Conservation (phyloP, 2,797 vertebrate species). For the Poecilia picta region DNA sequence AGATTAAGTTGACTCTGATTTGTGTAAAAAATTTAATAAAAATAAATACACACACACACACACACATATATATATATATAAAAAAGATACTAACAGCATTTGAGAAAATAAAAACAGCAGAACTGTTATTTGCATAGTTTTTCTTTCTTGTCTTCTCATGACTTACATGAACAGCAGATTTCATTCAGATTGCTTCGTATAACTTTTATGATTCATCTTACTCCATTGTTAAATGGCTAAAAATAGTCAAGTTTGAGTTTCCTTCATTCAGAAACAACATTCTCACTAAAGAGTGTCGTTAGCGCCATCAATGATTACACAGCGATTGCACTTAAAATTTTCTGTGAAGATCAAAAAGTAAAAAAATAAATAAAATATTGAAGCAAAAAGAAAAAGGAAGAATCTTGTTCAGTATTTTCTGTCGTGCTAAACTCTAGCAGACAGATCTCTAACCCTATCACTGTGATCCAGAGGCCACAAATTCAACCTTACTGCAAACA, state of each 20-base stretch:
- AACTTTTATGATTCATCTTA: background rate
- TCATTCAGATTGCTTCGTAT: background rate
- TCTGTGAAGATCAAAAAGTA: background rate
- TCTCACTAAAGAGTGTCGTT: background rate
- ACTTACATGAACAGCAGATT: background rate
- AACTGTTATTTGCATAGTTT: background rate
- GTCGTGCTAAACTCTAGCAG: conserved; percentile 16
- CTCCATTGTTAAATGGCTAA: background rate
- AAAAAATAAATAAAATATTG: background rate
- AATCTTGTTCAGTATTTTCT: background rate
- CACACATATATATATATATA: no score
- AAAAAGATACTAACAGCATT: background rate
- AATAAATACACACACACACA: no score
- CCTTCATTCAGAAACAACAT: background rate
- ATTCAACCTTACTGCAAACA: conserved; percentile 60
- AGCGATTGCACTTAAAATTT: background rate
- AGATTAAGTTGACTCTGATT: background rate
- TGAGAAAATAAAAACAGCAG: background rate
- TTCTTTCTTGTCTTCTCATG: background rate
- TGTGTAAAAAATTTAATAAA: background rate
- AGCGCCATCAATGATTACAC: background rate
- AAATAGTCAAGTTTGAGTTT: background rate
- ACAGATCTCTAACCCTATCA: conserved; percentile 39
- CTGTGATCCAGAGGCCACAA: conserved; percentile 42
- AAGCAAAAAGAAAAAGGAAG: background rate